Conservation (phyloP, 2,113 vertebrate genomes). For the Scopus umbretta region DNA sequence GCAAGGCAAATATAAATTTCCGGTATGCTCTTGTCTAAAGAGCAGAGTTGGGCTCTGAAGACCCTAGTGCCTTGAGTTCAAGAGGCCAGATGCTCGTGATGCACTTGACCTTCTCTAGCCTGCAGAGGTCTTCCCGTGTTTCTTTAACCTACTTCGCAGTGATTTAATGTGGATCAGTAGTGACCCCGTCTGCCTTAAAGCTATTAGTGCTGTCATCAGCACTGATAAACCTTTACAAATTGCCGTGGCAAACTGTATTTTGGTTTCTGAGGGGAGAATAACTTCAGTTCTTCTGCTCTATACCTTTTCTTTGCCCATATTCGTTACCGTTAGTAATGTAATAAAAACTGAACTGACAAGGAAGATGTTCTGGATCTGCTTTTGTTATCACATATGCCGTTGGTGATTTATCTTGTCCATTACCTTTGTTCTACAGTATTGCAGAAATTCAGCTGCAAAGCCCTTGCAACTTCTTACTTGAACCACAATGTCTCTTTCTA, state of each 20-base stretch:
- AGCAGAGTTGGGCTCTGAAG: neutral
- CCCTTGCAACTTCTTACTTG: neutral
- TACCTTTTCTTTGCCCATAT: neutral
- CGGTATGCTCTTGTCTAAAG: neutral
- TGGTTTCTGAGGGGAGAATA: neutral
- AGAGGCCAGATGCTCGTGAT: neutral
- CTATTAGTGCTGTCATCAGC: neutral
- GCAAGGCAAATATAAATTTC: neutral
- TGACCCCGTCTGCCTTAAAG: neutral
- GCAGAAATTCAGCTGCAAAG: neutral
- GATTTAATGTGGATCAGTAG: neutral
- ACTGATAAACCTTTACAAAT: neutral
- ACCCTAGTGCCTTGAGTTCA: neutral
- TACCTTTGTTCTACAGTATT: neutral
- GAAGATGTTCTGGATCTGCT: neutral
- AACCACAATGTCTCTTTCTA: neutral
- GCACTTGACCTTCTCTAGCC: neutral
- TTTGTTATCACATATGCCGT: neutral
- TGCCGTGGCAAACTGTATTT: neutral
- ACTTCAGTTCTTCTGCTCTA: neutral
- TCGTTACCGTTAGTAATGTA: neutral
- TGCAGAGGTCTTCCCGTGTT: neutral
- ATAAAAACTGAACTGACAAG: neutral
- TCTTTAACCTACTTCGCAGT: neutral
- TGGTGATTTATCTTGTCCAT: neutral